Conservation (phyloP, 2,888 invertebrate species). For the Eupithecia subumbrata region DNA sequence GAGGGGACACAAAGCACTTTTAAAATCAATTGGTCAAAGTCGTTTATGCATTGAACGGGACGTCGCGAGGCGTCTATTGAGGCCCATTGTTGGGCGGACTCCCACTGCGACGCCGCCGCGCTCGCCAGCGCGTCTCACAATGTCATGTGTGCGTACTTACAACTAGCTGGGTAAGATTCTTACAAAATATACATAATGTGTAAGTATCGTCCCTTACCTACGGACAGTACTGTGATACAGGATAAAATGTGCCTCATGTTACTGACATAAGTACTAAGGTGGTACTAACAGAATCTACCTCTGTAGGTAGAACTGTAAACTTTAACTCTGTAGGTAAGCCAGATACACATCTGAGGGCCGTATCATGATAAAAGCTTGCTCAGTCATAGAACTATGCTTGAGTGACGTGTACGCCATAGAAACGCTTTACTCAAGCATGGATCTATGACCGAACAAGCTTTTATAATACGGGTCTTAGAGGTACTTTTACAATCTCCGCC, state of each 20-base stretch:
- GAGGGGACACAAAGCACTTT: slow-evolving; percentile 68
- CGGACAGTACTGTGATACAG: not conserved
- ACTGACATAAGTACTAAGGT: not conserved
- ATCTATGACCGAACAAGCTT: no score
- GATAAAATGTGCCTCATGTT: not conserved
- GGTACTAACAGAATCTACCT: not conserved
- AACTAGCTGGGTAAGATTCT: not conserved
- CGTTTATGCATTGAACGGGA: slow-evolving; percentile 68
- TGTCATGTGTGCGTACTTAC: slow-evolving; percentile 11
- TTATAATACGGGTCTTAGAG: no score
- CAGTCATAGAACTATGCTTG: no score
- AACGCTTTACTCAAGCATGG: no score
- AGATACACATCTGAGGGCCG: no score
- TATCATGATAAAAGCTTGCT: no score
- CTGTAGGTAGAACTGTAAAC: not conserved
- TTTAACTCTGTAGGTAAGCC: not conserved
- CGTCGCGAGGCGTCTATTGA: slow-evolving; percentile 46
- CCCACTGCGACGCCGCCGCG: slow-evolving; percentile 64
- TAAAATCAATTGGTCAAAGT: slow-evolving; percentile 81
- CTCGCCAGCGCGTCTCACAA: slow-evolving; percentile 41
- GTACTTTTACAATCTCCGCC: not conserved
- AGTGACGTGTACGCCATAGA: no score
- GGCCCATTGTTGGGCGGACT: slow-evolving; percentile 67
- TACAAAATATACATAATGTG: not conserved
- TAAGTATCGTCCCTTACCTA: not conserved